Percentiles rank a stretch among this genome's conserved stretches.
phyloP scores from a whole-genome alignment of 2,113 vertebrate species.

The Psilopsiagon aymara region DNA sequence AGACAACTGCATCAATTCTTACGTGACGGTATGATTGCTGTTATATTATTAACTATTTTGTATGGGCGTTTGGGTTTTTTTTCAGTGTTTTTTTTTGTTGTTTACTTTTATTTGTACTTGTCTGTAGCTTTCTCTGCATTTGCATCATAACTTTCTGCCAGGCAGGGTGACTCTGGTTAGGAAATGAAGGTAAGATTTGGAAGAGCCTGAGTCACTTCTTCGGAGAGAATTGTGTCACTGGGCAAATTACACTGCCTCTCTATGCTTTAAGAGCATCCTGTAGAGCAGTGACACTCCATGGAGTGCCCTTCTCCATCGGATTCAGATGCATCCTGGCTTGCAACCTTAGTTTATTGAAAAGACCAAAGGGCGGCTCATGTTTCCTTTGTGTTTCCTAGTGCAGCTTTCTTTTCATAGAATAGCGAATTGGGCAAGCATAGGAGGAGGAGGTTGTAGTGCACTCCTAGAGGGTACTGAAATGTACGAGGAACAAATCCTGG shows the following conservation, averaged over 20 bases:
- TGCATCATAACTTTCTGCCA: not conserved
- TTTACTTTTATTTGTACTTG: not conserved
- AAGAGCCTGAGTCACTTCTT: not conserved
- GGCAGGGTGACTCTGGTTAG: not conserved
- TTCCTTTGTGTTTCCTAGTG: not conserved
- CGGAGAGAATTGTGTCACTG: not conserved
- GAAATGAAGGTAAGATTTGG: not conserved
- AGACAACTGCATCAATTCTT: conserved; percentile 89
- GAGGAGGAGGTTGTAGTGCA: not conserved
- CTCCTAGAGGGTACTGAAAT: not conserved
- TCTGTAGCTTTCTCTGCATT: not conserved
- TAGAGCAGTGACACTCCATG: not conserved
- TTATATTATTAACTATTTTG: not conserved
- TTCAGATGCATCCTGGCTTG: not conserved
- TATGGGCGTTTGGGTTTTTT: rapidly evolving
- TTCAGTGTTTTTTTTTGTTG: not conserved
- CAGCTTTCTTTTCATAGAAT: not conserved
- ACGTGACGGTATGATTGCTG: conserved; percentile 84
- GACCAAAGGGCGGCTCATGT: not conserved
- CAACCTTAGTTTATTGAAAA: not conserved
- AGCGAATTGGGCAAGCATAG: not conserved
- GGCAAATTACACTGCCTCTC: not conserved
- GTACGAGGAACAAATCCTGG: not conserved
- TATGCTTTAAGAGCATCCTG: not conserved
- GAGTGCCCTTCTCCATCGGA: not conserved